Conservation (phyloP, 2,888 invertebrate genomes). For the Notocelia uddmanniana region DNA sequence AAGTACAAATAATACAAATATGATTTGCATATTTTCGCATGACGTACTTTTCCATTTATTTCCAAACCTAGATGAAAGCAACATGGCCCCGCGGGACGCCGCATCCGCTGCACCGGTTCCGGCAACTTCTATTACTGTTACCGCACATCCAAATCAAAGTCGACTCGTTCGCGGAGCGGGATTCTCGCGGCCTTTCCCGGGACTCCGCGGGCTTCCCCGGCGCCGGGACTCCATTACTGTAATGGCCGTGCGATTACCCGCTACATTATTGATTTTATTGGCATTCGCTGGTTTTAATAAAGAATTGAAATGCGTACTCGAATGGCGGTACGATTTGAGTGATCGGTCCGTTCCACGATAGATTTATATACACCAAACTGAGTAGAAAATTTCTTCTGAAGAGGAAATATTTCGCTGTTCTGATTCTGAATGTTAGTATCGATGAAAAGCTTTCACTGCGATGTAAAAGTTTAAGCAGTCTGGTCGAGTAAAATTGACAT, state of each 20-base stretch:
- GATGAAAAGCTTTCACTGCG: too few species aligned
- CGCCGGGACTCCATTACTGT: constrained; percentile 1
- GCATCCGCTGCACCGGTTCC: not conserved
- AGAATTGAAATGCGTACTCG: not conserved
- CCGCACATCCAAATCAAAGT: not conserved
- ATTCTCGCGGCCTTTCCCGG: not conserved
- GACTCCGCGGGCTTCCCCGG: not conserved
- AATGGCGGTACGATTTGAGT: not conserved
- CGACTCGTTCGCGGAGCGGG: not conserved
- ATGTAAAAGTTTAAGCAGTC: too few species aligned
- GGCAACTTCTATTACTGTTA: not conserved
- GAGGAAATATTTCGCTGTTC: too few species aligned
- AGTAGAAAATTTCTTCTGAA: too few species aligned
- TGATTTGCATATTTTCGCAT: not conserved
- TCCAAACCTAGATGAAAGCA: not conserved
- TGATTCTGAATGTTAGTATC: too few species aligned
- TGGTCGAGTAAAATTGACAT: too few species aligned
- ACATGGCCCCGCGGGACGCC: not conserved
- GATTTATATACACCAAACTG: too few species aligned
- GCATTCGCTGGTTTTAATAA: not conserved
- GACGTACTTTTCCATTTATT: not conserved
- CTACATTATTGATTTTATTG: constrained; percentile 4
- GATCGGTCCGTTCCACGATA: not conserved
- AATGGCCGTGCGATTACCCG: constrained; percentile 9
- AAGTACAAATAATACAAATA: not conserved